Percentiles rank a stretch among this genome's conserved stretches.
These are phyloP conservation scores for Apodemia mormo DNA, from an alignment of 2,888 invertebrate genomes.

Conservation along the genomic window DNA sequence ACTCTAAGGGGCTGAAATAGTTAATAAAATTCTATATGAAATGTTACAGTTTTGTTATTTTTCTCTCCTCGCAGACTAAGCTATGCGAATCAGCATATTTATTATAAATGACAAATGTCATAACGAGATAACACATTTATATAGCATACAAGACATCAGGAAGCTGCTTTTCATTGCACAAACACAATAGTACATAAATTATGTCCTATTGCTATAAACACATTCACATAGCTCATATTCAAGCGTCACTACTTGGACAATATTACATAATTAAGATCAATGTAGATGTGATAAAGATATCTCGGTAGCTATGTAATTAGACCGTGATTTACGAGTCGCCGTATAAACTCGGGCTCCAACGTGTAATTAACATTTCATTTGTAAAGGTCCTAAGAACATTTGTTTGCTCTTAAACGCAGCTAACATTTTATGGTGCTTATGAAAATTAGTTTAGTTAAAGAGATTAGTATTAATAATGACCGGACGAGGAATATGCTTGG, in stretches of 20 bases:
- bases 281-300: conserved; percentile 69
- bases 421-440: conserved; percentile 15
- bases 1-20: too few species aligned
- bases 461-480: not conserved
- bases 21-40: too few species aligned
- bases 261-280: conserved; percentile 50
- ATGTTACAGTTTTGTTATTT: too few species aligned
- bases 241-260: conserved; percentile 29
- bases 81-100: not conserved
- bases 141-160: conserved; percentile 1
- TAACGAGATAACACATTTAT: not conserved
- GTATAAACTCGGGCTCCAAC: conserved; percentile 48
- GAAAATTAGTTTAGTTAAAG: conserved; percentile 3
- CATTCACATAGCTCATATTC: conserved; percentile 16
- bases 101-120: not conserved
- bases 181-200: conserved; percentile 13
- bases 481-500: not conserved
- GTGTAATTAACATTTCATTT: conserved; percentile 47
- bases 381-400: conserved; percentile 32
- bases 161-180: conserved; percentile 7
- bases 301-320: conserved; percentile 59
- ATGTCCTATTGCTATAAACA: conserved; percentile 10
- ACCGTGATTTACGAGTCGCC: conserved; percentile 57
- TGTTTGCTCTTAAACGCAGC: conserved; percentile 23
- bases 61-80: not conserved